Conservation (phyloP, 1,140 invertebrate species). For the Pseudoatta argentina region DNA sequence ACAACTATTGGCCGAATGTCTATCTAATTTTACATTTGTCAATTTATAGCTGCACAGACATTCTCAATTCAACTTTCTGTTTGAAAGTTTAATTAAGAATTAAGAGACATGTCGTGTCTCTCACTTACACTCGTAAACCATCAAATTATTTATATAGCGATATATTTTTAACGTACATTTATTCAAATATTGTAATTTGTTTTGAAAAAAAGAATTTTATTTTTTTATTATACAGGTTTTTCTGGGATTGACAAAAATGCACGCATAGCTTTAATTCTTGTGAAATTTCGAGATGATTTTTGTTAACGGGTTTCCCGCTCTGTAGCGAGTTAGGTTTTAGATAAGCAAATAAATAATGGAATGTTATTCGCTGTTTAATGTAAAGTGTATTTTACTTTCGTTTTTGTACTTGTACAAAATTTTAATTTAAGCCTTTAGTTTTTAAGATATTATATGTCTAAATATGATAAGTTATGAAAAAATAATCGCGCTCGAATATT, state of each 20-base stretch:
- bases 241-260: conserved; percentile 22
- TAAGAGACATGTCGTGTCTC: conserved; percentile 8
- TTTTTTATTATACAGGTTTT: conserved; percentile 16
- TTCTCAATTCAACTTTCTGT: conserved; percentile 41
- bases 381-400: conserved; percentile 20
- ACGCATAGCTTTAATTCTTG: conserved; percentile 6
- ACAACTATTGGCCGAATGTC: conserved; percentile 1
- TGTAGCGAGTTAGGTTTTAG: neutral
- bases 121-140: conserved; percentile 19
- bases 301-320: neutral
- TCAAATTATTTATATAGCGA: conserved; percentile 11
- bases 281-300: conserved; percentile 42
- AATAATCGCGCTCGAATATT: neutral
- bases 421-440: conserved; percentile 27
- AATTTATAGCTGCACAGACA: neutral
- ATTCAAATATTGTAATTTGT: conserved; percentile 17
- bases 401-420: conserved; percentile 42
- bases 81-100: conserved; percentile 53
- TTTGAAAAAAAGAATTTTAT: conserved; percentile 13
- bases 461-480: conserved; percentile 14
- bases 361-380: neutral
- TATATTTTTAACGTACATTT: conserved; percentile 4
- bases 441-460: neutral
- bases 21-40: conserved; percentile 31
- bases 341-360: neutral